These are phyloP conservation scores for Cephus cinctus DNA, from an alignment of 1,140 invertebrate genomes.

Conservation along the genomic window DNA sequence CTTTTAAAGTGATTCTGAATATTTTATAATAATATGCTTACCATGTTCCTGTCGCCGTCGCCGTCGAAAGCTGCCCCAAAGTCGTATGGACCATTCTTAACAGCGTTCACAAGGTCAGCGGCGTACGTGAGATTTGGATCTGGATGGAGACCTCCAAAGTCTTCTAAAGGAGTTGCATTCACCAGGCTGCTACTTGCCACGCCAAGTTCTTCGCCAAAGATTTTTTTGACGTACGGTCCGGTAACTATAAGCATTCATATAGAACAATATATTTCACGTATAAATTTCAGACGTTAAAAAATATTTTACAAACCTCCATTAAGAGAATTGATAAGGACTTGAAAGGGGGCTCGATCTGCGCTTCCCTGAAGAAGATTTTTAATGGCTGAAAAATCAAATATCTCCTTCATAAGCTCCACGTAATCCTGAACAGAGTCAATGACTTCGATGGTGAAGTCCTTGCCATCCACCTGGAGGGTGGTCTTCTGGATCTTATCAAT, in stretches of 20 bases:
- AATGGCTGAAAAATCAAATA: constrained; percentile 92
- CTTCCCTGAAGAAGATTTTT: constrained; percentile 72
- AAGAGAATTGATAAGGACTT: constrained; percentile 91
- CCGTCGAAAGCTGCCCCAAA: constrained; percentile 99
- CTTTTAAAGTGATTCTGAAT: background rate
- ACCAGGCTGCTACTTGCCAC: constrained; percentile 70
- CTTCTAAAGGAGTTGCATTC: constrained; percentile 75
- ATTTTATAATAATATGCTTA: constrained; percentile 54
- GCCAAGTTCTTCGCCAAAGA: constrained; percentile 87
- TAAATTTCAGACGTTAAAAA: constrained; percentile 5
- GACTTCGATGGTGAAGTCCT: constrained; percentile 81
- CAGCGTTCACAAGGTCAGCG: constrained; percentile 76
- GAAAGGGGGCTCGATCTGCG: constrained; percentile 67
- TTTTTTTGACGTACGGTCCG: constrained; percentile 90
- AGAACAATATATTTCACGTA: constrained; percentile 4
- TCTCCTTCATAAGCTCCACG: constrained; percentile 89
- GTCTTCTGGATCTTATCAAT: constrained; percentile 64
- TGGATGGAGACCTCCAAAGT: constrained; percentile 97
- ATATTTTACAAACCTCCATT: constrained; percentile 75
- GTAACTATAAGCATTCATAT: constrained; percentile 75
- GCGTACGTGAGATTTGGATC: constrained; percentile 99
- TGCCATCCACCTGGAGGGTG: constrained; percentile 66
- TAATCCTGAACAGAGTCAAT: constrained; percentile 93
- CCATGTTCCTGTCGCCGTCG: constrained; percentile 74
- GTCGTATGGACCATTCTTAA: constrained; percentile 80